phyloP scores from a whole-genome alignment of 2,888 invertebrate species.

The Clusia tigrina region DNA sequence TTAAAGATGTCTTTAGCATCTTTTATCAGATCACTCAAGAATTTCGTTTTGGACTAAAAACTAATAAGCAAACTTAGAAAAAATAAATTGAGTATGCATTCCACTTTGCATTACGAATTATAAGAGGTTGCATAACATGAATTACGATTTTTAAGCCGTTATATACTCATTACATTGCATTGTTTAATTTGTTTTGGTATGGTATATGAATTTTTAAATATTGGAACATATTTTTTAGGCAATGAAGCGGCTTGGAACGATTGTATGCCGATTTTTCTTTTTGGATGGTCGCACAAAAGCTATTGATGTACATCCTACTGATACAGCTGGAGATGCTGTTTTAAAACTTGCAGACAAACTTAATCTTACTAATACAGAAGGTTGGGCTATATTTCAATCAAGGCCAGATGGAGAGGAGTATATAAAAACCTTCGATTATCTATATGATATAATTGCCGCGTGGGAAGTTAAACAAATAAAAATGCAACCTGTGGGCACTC shows the following conservation, averaged over 20 bases:
- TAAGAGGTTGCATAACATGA: too few relatives aligned
- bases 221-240: constrained; percentile 73
- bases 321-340: constrained; percentile 91
- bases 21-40: too few relatives aligned
- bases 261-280: constrained; percentile 94
- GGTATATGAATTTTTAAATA: too few relatives aligned
- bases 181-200: too few relatives aligned
- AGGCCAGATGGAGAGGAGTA: constrained; percentile 88
- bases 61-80: too few relatives aligned
- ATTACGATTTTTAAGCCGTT: too few relatives aligned
- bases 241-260: constrained; percentile 88
- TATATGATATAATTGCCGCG: constrained; percentile 92
- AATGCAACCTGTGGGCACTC: constrained; percentile 65
- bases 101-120: too few relatives aligned
- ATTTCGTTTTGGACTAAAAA: too few relatives aligned
- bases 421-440: constrained; percentile 87
- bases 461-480: constrained; percentile 84
- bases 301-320: constrained; percentile 93
- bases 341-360: constrained; percentile 88
- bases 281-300: constrained; percentile 94
- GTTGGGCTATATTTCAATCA: constrained; percentile 95
- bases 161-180: too few relatives aligned
- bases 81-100: too few relatives aligned
- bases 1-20: too few relatives aligned
- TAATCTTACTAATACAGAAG: constrained; percentile 82